Base-by-base conservation (phyloP, 2,888 invertebrate species). In the Nycteola revayana region DNA sequence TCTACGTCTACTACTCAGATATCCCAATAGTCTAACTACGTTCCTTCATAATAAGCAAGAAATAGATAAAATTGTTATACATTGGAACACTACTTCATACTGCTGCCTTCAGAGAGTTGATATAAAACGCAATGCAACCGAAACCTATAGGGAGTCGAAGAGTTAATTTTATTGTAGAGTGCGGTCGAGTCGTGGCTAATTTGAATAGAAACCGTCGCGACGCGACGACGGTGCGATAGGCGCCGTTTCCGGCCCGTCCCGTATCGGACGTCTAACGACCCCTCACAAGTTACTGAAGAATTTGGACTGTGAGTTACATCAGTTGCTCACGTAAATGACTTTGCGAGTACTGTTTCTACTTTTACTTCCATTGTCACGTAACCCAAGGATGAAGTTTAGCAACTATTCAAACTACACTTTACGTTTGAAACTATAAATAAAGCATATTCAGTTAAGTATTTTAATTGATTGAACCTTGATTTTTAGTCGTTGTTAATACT, bases 201-300 rank as follows among this genome's bases (percentile, higher is more conserved):
- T 80, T 80, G 77, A 80, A 80, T 80, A 77, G 77, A 77, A 79
- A 80, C 69, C 74, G 80, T 79, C 79, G 74, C 60, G 60, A 48
- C 63, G 64, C 54, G 57, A 55, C 74, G 74, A 48, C 63, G 64
- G 55, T 58, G 56, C 74, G 74, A 73, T 76, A 75, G 74, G 61
- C 60, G 54, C 49, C 67, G 67, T 67, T 79, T 79, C 77, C 79
- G 75, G 66, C 68, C 63, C 71, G 69, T 67, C 65, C 63, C 63
- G n/a, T 69, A 68, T 65, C 74, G 60, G 62, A 56, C 67, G 59
- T 50, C 47, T 43, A 67, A 60, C 60, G 60, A 48, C 61, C 69
- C 72, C 56, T 74, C 71, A 73, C 72, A 66, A 77, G 66, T 61
- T 68, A 49, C 49, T 57, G 51, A 75, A 75, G 75, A 75, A 78